Base-by-base conservation (phyloP, 2,113 vertebrate genomes). In the Emydocephalus ijimae region DNA sequence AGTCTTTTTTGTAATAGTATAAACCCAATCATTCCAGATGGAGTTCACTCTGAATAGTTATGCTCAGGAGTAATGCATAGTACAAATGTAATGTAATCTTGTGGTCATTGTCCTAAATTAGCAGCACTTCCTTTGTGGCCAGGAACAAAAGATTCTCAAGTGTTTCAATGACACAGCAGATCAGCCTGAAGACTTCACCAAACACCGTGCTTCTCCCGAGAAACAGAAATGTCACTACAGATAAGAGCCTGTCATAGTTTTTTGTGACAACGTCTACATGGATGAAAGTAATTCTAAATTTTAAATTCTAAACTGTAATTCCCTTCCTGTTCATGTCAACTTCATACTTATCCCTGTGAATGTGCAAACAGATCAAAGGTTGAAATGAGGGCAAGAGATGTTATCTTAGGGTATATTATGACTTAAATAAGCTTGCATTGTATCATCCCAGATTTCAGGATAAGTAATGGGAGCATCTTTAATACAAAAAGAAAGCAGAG, bases 401-500 rank as follows among this genome's bases (percentile, higher is more conserved):
- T 34, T 86, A 85, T 52, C 55, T 4, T 24, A 92, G 55, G 54
- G 59, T 57, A 89, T 26, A 89, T 34, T 12, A 87, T 57, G 90
- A 0, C 57, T 87, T 50, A 14, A 2, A 3, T 7, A 48, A 91
- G 56, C 1, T 39, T 11, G 23, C 81, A 15, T 2, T 85, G 52
- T 45, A 64, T 5, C 0, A 39, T 29, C 56, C 59, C 88, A 89
- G 18, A 87, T 81, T 90, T 48, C 81, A 74, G 57, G 0, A 23
- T 3, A 94, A 59, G 45, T 34, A 92, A 85, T 29, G 10, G 3
- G 39, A 89, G 43, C 86, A 87, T 94, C 91, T 94, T 92, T 29
- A 81, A 43, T 85, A 92, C 52, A 2, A 92, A 45, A 14, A 89
- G 12, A 89, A 86, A 54, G 45, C 29, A 95, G 91, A 90, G 21